Conservation (phyloP, 1,140 invertebrate species). For the Acromyrmex echinatior region DNA sequence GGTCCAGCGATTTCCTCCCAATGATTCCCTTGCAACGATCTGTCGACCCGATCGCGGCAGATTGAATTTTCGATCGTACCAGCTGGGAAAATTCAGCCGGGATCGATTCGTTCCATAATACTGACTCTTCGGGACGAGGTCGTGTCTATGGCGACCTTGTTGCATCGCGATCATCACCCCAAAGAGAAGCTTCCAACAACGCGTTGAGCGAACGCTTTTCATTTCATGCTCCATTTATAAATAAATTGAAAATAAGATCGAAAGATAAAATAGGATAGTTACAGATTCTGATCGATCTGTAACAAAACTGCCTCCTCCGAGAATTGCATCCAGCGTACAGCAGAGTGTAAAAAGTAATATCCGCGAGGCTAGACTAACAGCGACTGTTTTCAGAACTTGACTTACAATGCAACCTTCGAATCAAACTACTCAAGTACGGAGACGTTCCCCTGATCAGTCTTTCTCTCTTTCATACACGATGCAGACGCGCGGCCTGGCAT, state of each 20-base stretch:
- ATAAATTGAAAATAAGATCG: background rate
- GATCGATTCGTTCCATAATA: slow-evolving; percentile 13
- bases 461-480: background rate
- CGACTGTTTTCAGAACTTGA: background rate
- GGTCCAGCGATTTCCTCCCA: slow-evolving; percentile 37
- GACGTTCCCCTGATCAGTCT: slow-evolving; percentile 27
- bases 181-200: background rate
- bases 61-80: slow-evolving; percentile 72
- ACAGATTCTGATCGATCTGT: too few species aligned
- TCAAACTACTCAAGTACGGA: background rate
- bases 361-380: background rate
- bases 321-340: background rate
- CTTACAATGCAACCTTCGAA: slow-evolving; percentile 16
- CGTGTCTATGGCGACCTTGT: slow-evolving; percentile 15
- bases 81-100: slow-evolving; percentile 17
- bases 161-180: background rate
- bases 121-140: slow-evolving; percentile 23
- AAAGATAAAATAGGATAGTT: slow-evolving; percentile 2
- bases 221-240: background rate
- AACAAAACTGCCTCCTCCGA: background rate
- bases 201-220: background rate
- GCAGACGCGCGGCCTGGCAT: background rate
- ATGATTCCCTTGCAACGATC: slow-evolving; percentile 64
- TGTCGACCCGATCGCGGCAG: slow-evolving; percentile 18
- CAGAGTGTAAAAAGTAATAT: background rate